Base-by-base conservation (phyloP, 2,113 vertebrate species). In the Hemiscyllium ocellatum region DNA sequence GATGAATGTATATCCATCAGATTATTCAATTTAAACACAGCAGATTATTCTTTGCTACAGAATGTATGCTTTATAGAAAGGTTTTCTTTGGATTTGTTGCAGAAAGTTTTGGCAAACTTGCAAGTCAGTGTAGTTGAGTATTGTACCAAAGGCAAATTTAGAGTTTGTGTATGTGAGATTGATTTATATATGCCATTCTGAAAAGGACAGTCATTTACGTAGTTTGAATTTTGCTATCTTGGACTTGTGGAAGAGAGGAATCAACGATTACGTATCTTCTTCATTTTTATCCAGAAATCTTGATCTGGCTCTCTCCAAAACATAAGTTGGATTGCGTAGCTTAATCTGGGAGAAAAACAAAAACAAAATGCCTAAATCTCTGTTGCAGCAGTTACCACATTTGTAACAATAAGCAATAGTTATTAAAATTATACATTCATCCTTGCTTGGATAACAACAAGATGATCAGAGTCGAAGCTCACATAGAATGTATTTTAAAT, bases 241-340 rank as follows among this genome's bases (percentile, higher is more conserved):
- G 26, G 50, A 95, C 0, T 95, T 37, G n/a, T 66, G 47, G 69
- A 95, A 33, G 89, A 72, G 69, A 72, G 50, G 68, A 95, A 95
- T 95, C 47, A 15, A 72, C 42, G 5, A 6, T 65, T 90, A 90
- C 42, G 19, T 52, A 47, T 72, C 37, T 69, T 94, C 66, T 26
- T 96, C 72, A 37, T 96, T 52, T 6, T 65, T 91, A 47, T 91
- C 89, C 52, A 96, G 80, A 78, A 96, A 96, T 47, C 10, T 42
- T 70, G 87, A 52, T 76, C 72, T 85, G 0, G 98, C 97, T 93
- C 98, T 97, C 96, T 96, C 96, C 96, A 98, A 96, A 95, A 98
- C 97, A 2, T 96, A 96, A 0, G 97, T 96, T n/a, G 98, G 97
- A 96, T 99, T 97, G 19, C 96, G 96, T 89, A 99, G 96, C 85